phyloP scores from a whole-genome alignment of 2,888 invertebrate species.

The Sinelater perroti region DNA sequence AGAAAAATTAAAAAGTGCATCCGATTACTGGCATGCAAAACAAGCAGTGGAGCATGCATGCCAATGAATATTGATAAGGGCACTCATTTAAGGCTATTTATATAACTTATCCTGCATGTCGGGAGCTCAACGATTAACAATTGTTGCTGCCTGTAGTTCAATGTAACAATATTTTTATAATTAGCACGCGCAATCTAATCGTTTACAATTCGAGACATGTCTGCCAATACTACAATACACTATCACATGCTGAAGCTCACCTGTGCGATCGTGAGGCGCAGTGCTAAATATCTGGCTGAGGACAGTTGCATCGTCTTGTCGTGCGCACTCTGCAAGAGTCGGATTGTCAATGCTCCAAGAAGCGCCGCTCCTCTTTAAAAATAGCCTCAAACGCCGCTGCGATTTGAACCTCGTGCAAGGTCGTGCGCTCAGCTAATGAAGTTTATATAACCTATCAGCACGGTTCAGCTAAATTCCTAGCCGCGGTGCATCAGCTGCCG shows the following conservation, averaged over 20 bases:
- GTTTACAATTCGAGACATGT: not conserved
- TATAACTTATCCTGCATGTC: not conserved
- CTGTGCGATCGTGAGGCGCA: slow-evolving; percentile 50
- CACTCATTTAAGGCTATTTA: not conserved
- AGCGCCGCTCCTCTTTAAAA: slow-evolving; percentile 1
- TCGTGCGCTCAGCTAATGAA: slow-evolving; percentile 8
- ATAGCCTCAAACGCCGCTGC: slow-evolving; percentile 4
- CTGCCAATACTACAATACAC: not conserved
- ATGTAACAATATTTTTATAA: slow-evolving; percentile 2
- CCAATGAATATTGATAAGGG: slow-evolving; percentile 1
- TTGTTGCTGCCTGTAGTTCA: not conserved
- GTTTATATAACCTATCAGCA: slow-evolving; percentile 47
- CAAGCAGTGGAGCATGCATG: not conserved
- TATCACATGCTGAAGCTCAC: no score
- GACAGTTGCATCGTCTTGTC: slow-evolving; percentile 47
- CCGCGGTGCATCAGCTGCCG: slow-evolving; percentile 7
- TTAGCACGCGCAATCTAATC: slow-evolving; percentile 11
- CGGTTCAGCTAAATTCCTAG: slow-evolving; percentile 13
- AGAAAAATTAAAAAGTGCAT: slow-evolving; percentile 1
- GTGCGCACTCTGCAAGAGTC: slow-evolving; percentile 2
- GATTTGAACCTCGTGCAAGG: slow-evolving; percentile 11
- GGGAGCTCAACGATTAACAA: not conserved
- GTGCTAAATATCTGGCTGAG: slow-evolving; percentile 45
- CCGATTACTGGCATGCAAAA: not conserved
- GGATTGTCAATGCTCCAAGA: not conserved